Evolutionary conservation across 2,797 vertebrate species (phyloP).

Genomic region (Sciaenops ocellatus): DNA sequence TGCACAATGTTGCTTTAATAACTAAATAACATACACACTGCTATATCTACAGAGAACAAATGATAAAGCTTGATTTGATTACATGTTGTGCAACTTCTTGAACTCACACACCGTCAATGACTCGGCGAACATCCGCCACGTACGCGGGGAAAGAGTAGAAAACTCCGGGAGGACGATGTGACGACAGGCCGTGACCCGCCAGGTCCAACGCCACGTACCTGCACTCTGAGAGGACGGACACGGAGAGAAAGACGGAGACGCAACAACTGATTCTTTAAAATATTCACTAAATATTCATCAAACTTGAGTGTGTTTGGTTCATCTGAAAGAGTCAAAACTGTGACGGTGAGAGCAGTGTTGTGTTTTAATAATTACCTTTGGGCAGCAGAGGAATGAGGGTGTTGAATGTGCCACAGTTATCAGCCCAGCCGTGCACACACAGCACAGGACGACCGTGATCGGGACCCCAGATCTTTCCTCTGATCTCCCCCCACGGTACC

Average conservation of each 20-base stretch:
- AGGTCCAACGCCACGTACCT: constrained; percentile 91
- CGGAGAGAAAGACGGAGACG: neutral
- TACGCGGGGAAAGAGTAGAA: constrained; percentile 86
- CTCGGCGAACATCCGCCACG: constrained; percentile 85
- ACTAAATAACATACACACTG: too few relatives aligned
- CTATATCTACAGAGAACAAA: too few relatives aligned
- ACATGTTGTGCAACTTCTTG: neutral
- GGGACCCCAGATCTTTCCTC: constrained; percentile 86
- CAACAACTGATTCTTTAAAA: too few relatives aligned
- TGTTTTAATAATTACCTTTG: constrained; percentile 70
- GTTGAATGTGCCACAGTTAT: constrained; percentile 87
- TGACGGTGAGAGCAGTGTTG: neutral
- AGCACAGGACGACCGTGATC: constrained; percentile 82
- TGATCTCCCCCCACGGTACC: constrained; percentile 86
- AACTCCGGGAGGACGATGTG: constrained; percentile 88
- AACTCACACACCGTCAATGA: constrained; percentile 83
- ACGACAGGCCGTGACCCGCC: constrained; percentile 91
- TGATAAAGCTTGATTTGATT: neutral
- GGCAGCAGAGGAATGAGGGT: constrained; percentile 86
- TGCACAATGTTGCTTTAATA: too few relatives aligned
- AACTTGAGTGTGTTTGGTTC: neutral
- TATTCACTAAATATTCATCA: neutral
- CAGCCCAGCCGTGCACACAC: constrained; percentile 89
- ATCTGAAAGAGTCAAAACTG: neutral
- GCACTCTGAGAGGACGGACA: constrained; percentile 78